Conservation (phyloP, 2,888 invertebrate genomes). For the Stenurella melanura region DNA sequence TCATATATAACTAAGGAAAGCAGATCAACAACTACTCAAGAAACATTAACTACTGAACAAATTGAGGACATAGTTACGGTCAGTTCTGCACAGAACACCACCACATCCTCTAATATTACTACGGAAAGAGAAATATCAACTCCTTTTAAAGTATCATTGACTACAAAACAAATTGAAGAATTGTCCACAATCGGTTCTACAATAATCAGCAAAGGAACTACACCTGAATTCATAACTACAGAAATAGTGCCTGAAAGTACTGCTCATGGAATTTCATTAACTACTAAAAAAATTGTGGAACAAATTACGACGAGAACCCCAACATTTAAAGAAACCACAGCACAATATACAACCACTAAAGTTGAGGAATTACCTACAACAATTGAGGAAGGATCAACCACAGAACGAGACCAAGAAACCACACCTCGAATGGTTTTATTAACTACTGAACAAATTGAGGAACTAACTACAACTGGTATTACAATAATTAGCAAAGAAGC, state of each 20-base stretch:
- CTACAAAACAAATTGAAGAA: constrained; percentile 12
- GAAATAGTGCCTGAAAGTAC: no score
- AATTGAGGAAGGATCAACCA: not conserved
- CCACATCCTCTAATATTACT: not conserved
- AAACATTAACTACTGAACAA: constrained; percentile 11
- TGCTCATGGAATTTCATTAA: no score
- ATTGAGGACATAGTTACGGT: constrained; percentile 17
- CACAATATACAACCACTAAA: no score
- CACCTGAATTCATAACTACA: not conserved
- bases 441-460: constrained; percentile 1
- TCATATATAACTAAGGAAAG: not conserved
- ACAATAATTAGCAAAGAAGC: constrained; percentile 11
- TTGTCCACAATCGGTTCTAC: constrained; percentile 26
- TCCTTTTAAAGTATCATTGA: not conserved
- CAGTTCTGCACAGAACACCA: constrained; percentile 5
- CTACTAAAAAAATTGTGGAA: no score
- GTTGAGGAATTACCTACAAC: not conserved
- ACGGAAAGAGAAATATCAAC: not conserved
- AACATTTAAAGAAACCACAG: no score
- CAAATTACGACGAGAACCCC: no score
- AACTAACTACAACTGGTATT: no score
- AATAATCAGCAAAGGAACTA: constrained; percentile 13
- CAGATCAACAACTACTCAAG: not conserved
- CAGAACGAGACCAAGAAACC: no score
- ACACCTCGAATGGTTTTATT: not conserved